Evolutionary conservation across 2,888 invertebrate species (phyloP), one percentile per base, ranked within the genome.

Genomic region (Caenorhabditis zanzibari): DNA sequence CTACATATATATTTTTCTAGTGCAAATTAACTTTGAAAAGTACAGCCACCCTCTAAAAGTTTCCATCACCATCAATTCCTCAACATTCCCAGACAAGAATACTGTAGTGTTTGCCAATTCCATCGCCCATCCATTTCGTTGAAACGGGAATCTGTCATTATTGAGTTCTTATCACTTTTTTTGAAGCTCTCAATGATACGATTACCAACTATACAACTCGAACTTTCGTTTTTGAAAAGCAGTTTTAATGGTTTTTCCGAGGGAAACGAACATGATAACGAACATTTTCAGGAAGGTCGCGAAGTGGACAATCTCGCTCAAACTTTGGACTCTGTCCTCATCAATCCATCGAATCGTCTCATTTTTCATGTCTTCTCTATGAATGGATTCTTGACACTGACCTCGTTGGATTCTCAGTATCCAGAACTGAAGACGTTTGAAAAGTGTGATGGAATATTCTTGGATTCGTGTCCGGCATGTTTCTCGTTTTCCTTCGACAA

Each of bases 361-460:
- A 32, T 79, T 0, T 64, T 79, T 26, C 82, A 83, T 16, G 24
- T 69, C 0, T 79, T 83, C 52, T 69, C 69, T 14, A 83, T 83
- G 82, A 83, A 83, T 59, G 77, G 79, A 41, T 74, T 83, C 41
- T 32, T 74, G 3, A 35, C 82, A 10, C 35, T 83, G 0, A 71
- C 69, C n/a, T 73, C 82, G 0, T 38, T 83, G 9, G 72, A 71
- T 44, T 19, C 44, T 22, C 73, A 83, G 12, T 83, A 49, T 35
- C 82, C 82, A 19, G 69, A 74, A 9, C 38, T 83, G 61, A 68
- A 63, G 56, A 44, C 79, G 2, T 14, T 83, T 28, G 73, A 79
- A 22, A 73, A 68, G 28, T 83, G 79, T 56, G 82, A 83, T 49
- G 82, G 82, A 14, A 28, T 83, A 38, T 83, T 83, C 24, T 16